These are phyloP conservation scores for Drosophila robusta DNA, from an alignment of 2,888 invertebrate genomes.

Conservation along the genomic window DNA sequence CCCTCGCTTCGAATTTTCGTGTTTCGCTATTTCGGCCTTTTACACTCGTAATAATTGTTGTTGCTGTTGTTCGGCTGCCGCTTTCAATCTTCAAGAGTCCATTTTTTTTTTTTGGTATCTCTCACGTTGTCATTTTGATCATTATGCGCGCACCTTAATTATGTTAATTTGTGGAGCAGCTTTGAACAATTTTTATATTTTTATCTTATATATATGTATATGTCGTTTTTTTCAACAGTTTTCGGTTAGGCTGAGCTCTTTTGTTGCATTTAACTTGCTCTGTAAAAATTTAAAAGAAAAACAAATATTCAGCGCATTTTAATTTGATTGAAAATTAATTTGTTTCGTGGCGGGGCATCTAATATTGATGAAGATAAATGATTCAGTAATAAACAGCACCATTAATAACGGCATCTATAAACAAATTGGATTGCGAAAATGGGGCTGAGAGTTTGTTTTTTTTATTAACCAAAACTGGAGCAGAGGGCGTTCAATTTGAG, in stretches of 20 bases:
- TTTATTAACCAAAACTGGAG: slow-evolving; percentile 28
- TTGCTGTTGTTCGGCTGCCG: slow-evolving; percentile 15
- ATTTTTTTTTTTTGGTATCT: slow-evolving; percentile 24
- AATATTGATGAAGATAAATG: slow-evolving; percentile 37
- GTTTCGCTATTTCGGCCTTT: slow-evolving; percentile 41
- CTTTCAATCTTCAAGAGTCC: slow-evolving; percentile 30
- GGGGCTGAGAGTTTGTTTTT: background rate
- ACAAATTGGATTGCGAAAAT: slow-evolving; percentile 68
- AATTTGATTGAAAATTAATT: slow-evolving; percentile 72
- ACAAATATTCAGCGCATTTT: slow-evolving; percentile 38
- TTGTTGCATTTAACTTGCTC: slow-evolving; percentile 31
- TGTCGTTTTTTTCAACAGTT: background rate
- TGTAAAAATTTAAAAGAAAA: slow-evolving; percentile 26
- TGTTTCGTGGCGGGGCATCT: slow-evolving; percentile 22
- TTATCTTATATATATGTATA: background rate
- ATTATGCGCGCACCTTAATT: slow-evolving; percentile 68
- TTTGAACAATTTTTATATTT: slow-evolving; percentile 24
- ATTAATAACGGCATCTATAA: slow-evolving; percentile 45
- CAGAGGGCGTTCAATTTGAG: slow-evolving; percentile 15
- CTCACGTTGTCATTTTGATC: slow-evolving; percentile 60
- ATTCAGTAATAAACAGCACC: slow-evolving; percentile 31
- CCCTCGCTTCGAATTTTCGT: slow-evolving; percentile 29
- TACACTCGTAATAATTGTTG: slow-evolving; percentile 44
- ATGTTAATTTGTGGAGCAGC: slow-evolving; percentile 63
- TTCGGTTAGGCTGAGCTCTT: slow-evolving; percentile 6